Conservation (phyloP, 2,113 vertebrate genomes). For the Thunnus thynnus region DNA sequence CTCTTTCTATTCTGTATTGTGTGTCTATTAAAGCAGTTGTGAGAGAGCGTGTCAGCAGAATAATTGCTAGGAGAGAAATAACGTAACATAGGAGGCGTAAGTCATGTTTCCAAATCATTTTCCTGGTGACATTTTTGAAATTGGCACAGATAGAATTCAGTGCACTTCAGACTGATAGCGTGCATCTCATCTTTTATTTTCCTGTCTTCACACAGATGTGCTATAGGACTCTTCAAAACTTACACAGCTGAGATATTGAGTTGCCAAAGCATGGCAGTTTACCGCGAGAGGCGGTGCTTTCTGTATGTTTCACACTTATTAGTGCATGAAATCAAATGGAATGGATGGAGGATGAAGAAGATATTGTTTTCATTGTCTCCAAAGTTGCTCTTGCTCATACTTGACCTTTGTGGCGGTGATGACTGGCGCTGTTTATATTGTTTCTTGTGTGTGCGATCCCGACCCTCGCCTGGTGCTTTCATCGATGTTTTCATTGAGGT, state of each 20-base stretch:
- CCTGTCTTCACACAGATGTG: slow-evolving; percentile 15
- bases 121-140: slow-evolving; percentile 74
- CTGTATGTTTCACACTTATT: slow-evolving; percentile 71
- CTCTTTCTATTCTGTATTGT: slow-evolving; percentile 68
- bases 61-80: slow-evolving; percentile 79
- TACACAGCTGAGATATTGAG: slow-evolving; percentile 52
- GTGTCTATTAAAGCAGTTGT: slow-evolving; percentile 73
- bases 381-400: slow-evolving; percentile 66
- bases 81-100: slow-evolving; percentile 66
- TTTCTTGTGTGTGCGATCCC: slow-evolving; percentile 70
- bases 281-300: slow-evolving; percentile 22
- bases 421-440: slow-evolving; percentile 72
- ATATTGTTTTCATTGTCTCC: slow-evolving; percentile 63
- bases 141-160: slow-evolving; percentile 66
- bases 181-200: slow-evolving; percentile 55
- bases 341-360: slow-evolving; percentile 59
- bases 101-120: slow-evolving; percentile 71
- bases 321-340: slow-evolving; percentile 74
- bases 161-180: slow-evolving; percentile 51
- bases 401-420: slow-evolving; percentile 60
- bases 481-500: slow-evolving; percentile 81
- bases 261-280: slow-evolving; percentile 43
- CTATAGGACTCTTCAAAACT: slow-evolving; percentile 44
- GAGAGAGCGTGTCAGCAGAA: slow-evolving; percentile 69
- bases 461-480: slow-evolving; percentile 78